Base-by-base conservation (phyloP, 2,888 invertebrate species). In the Cerceris rybyensis region DNA sequence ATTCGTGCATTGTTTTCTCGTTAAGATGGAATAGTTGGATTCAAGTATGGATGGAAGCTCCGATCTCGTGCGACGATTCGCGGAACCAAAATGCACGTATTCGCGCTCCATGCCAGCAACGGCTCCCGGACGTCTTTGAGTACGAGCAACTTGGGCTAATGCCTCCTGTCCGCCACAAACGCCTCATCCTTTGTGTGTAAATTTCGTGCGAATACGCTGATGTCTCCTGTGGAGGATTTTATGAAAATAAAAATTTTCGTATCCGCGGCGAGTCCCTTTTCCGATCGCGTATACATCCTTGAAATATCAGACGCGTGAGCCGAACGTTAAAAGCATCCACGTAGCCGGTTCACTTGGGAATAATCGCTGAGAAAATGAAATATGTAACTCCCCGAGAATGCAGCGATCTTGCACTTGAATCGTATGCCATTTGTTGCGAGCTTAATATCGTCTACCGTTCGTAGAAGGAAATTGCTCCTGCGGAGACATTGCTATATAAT, bases 121-220 rank as follows among this genome's bases (percentile, higher is more conserved):
- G 70, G 73, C 76, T 86, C 78, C 75, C 55, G 77, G 68, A 69
- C 71, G 77, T 72, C 78, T 66, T 69, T 66, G 66, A 72, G 69
- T 66, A 71, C 55, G 66, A 78, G 59, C 68, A 65, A 66, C 49
- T 65, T 72, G 61, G 78, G 11, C 69, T 74, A 82, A 75, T 75
- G 73, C 71, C 65, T 64, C 46, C 69, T 55, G 58, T 74, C 72
- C 70, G 78, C 70, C 65, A 79, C 80, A 73, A 79, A 73, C 79
- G 75, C 80, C 72, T 65, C 28, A 28, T 55, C 77, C 86, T 86
- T 86, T 86, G 84, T 86, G 85, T 86, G 85, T 76, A 86, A 86
- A 86, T 86, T 69, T 65, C 54, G 50, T 49, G 70, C 66, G 63
- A 66, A 61, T 54, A 39, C 76, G 71, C 75, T 68, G 63, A 66